Evolutionary conservation across 2,797 vertebrate genomes (phyloP).

Genomic region (Helarctos malayanus): DNA sequence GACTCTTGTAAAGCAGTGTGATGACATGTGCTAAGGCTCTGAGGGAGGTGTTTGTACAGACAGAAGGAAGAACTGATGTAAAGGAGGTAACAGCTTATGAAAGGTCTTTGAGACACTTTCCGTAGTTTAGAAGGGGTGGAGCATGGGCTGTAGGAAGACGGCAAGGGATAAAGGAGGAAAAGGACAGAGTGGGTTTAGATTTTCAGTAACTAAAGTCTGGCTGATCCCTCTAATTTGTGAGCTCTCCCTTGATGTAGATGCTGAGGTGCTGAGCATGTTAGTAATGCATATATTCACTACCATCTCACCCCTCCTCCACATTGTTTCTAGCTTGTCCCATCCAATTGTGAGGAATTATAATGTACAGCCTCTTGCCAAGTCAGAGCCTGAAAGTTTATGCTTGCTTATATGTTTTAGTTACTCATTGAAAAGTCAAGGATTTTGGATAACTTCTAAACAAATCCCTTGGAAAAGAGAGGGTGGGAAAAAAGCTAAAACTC

Average conservation of each 20-base stretch:
- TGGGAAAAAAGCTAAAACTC: constrained; percentile 44
- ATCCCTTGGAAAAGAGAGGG: constrained; percentile 19
- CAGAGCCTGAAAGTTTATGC: neutral
- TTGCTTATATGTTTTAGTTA: constrained; percentile 56
- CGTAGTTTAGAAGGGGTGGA: neutral
- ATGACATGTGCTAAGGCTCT: neutral
- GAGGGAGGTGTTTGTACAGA: neutral
- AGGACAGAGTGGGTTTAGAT: neutral
- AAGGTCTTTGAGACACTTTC: neutral
- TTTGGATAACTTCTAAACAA: constrained; percentile 63
- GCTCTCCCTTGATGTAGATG: neutral
- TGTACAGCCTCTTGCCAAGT: neutral
- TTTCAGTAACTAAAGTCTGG: neutral
- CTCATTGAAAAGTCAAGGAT: constrained; percentile 45
- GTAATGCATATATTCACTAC: neutral
- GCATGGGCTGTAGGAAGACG: neutral
- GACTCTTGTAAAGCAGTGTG: neutral
- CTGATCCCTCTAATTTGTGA: neutral
- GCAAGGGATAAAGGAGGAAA: neutral
- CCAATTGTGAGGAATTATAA: neutral
- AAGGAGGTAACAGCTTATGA: neutral
- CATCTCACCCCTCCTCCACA: neutral
- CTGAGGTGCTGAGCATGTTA: neutral
- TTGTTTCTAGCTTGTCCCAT: neutral
- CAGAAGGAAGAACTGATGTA: neutral